These are phyloP conservation scores for Abrostola triplasia DNA, from an alignment of 2,888 invertebrate species.

Conservation along the genomic window DNA sequence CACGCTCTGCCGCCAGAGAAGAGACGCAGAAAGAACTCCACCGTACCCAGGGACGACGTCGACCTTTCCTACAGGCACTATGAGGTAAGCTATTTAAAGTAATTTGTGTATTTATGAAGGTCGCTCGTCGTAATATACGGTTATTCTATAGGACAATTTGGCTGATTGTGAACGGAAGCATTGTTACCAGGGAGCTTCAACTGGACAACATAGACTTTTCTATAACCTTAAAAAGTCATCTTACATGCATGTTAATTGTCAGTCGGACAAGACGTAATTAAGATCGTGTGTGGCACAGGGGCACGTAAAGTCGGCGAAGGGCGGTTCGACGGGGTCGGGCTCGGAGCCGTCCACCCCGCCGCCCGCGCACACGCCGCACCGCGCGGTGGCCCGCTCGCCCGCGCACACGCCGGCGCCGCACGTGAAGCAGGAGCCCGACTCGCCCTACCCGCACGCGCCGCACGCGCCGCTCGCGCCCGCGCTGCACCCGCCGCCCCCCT, in stretches of 20 bases:
- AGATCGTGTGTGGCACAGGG: conserved; percentile 62
- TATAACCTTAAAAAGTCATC: too few species aligned
- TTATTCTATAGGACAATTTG: too few species aligned
- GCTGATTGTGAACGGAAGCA: too few species aligned
- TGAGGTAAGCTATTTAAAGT: conserved; percentile 69
- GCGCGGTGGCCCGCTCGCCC: conserved; percentile 75
- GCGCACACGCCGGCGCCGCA: conserved; percentile 79
- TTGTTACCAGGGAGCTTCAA: too few species aligned
- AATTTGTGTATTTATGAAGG: background rate
- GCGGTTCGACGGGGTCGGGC: conserved; percentile 83
- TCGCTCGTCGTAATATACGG: too few species aligned
- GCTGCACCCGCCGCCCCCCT: conserved; percentile 75
- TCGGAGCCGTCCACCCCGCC: conserved; percentile 86
- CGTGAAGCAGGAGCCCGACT: conserved; percentile 66
- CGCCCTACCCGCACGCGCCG: conserved; percentile 61
- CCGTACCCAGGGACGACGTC: conserved; percentile 77
- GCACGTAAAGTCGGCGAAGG: conserved; percentile 75
- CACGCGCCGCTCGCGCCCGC: conserved; percentile 68
- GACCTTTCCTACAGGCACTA: conserved; percentile 80
- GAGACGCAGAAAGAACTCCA: conserved; percentile 83
- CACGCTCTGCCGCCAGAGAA: conserved; percentile 74
- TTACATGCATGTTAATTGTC: too few species aligned
- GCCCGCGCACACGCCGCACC: conserved; percentile 80
- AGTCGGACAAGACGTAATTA: conserved; percentile 4
- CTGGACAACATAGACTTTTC: too few species aligned